Conservation (phyloP, 2,113 vertebrate species). For the Hepsetus odoe region DNA sequence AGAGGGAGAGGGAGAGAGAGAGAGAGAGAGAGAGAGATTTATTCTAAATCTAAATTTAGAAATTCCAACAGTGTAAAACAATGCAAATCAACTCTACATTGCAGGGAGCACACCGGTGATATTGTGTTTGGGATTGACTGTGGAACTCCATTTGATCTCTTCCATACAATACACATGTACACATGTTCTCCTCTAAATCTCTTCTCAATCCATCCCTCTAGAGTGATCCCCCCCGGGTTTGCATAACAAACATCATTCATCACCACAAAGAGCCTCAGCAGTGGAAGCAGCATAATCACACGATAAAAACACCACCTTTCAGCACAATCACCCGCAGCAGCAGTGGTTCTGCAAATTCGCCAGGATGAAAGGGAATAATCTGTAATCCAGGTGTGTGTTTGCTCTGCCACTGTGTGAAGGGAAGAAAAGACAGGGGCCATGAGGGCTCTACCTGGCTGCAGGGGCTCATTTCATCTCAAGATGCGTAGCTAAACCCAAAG, state of each 20-base stretch:
- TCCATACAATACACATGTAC: background rate
- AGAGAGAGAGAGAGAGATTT: constrained; percentile 12
- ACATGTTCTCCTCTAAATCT: background rate
- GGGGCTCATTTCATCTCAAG: constrained; percentile 41
- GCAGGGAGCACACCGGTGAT: background rate
- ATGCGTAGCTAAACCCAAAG: constrained; percentile 1
- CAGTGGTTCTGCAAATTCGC: constrained; percentile 1
- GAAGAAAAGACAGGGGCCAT: constrained; percentile 18
- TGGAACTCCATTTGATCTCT: background rate
- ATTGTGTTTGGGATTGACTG: background rate
- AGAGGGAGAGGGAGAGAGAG: constrained; percentile 14
- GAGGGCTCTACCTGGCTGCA: background rate
- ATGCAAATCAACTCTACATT: background rate
- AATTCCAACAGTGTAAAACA: constrained; percentile 1
- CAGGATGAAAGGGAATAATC: constrained; percentile 21
- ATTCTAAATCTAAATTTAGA: background rate
- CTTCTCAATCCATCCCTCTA: background rate
- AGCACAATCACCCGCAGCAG: background rate
- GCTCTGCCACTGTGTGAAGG: constrained; percentile 6
- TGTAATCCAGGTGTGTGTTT: constrained; percentile 12
- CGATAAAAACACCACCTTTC: background rate
- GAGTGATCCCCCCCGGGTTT: background rate
- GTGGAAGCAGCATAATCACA: background rate
- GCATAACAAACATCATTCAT: background rate
- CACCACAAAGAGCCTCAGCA: background rate